Evolutionary conservation across 2,113 vertebrate species (phyloP).

Genomic region (Ageneiosus marmoratus): DNA sequence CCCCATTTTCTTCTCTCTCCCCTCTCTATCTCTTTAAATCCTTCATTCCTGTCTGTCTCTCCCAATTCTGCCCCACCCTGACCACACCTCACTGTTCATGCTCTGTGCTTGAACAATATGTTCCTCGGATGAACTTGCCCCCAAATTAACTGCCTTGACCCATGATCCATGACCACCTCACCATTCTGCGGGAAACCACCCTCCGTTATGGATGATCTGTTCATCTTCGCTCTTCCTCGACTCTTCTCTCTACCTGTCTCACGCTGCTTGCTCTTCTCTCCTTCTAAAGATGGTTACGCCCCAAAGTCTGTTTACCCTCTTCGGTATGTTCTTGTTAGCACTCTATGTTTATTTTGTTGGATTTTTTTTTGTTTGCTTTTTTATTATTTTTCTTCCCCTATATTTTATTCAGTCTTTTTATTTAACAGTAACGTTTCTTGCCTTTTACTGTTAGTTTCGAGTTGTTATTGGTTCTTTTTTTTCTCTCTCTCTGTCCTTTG

Average conservation of each 20-base stretch:
- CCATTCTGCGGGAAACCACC: constrained; percentile 99
- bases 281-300: constrained; percentile 88
- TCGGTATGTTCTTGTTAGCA: constrained; percentile 91
- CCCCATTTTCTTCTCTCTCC: constrained; percentile 73
- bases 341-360: constrained; percentile 82
- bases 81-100: constrained; percentile 75
- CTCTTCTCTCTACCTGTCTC: constrained; percentile 99
- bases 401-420: constrained; percentile 81
- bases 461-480: constrained; percentile 56
- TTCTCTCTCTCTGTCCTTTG: constrained; percentile 72
- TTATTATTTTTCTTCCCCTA: constrained; percentile 77
- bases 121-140: constrained; percentile 84
- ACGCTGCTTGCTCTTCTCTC: constrained; percentile 89
- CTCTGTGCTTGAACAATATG: constrained; percentile 84
- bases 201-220: constrained; percentile 99
- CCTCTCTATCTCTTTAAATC: constrained; percentile 69
- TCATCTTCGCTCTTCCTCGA: constrained; percentile 99
- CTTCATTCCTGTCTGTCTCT: constrained; percentile 72
- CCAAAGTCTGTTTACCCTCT: constrained; percentile 89
- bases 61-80: constrained; percentile 65
- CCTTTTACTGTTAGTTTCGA: constrained; percentile 50
- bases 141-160: constrained; percentile 93
- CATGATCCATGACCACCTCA: constrained; percentile 99
- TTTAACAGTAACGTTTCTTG: constrained; percentile 40
- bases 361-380: constrained; percentile 56